Evolutionary conservation across 2,113 vertebrate species (phyloP).

Genomic region (Xiphophorus couchianus): DNA sequence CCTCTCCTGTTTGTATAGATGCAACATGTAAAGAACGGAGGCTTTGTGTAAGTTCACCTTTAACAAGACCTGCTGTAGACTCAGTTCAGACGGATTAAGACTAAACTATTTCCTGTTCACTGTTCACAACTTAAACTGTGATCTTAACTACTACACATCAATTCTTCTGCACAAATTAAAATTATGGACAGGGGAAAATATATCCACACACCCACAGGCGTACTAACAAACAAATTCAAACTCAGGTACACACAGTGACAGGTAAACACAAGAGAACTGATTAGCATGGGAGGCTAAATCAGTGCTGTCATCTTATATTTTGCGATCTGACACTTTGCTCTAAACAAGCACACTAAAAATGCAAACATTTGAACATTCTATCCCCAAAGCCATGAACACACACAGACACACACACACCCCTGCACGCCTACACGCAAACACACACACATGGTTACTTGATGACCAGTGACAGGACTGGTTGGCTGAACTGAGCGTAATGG

Average conservation of each 20-base stretch:
- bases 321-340: conserved; percentile 50
- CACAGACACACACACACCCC: conserved; percentile 39
- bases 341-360: conserved; percentile 64
- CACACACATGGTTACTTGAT: conserved; percentile 50
- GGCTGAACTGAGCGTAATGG: conserved; percentile 81
- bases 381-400: conserved; percentile 12
- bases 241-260: neutral
- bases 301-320: conserved; percentile 75
- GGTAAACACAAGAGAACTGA: conserved; percentile 26
- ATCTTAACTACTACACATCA: too few relatives aligned
- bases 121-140: too few relatives aligned
- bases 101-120: too few relatives aligned
- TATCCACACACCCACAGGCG: neutral
- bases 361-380: conserved; percentile 47
- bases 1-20: too few relatives aligned
- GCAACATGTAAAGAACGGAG: too few relatives aligned
- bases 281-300: conserved; percentile 46
- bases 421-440: conserved; percentile 27
- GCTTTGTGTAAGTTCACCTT: too few relatives aligned
- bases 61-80: too few relatives aligned
- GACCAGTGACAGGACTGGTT: conserved; percentile 72
- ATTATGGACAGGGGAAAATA: too few relatives aligned
- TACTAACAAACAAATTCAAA: neutral
- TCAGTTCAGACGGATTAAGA: too few relatives aligned
- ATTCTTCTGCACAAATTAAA: neutral